These are phyloP conservation scores for Astyanax mexicanus DNA, from an alignment of 2,797 vertebrate species.

Conservation along the genomic window DNA sequence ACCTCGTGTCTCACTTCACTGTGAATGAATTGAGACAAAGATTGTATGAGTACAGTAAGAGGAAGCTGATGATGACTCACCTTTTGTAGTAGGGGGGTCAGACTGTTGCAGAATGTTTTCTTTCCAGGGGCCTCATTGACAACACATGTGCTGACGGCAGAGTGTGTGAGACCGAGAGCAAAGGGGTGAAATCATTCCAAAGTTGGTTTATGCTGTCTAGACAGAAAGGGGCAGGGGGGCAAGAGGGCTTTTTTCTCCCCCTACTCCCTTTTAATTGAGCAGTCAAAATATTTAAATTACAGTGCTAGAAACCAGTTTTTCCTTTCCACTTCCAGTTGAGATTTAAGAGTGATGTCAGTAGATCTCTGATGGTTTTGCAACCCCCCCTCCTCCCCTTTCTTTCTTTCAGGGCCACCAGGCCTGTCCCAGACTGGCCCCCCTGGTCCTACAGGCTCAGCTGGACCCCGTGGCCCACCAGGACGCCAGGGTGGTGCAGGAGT, in stretches of 20 bases:
- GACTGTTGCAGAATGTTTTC: slow-evolving; percentile 74
- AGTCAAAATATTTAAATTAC: slow-evolving; percentile 76
- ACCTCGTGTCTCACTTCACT: slow-evolving; percentile 57
- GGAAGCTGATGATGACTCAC: slow-evolving; percentile 73
- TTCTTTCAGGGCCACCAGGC: slow-evolving; percentile 88
- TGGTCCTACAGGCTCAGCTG: slow-evolving; percentile 89
- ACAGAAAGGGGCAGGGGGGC: slow-evolving; percentile 69
- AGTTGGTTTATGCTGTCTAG: slow-evolving; percentile 77
- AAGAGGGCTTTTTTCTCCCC: slow-evolving; percentile 50
- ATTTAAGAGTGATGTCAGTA: slow-evolving; percentile 69
- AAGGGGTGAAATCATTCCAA: slow-evolving; percentile 75
- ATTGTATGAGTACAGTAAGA: slow-evolving; percentile 58
- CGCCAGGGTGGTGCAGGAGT: slow-evolving; percentile 91
- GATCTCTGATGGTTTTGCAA: slow-evolving; percentile 42
- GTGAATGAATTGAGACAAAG: slow-evolving; percentile 74
- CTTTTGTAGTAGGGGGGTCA: slow-evolving; percentile 63
- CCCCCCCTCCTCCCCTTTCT: slow-evolving; percentile 25
- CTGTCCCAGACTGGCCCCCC: slow-evolving; percentile 92
- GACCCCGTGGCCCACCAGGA: slow-evolving; percentile 91
- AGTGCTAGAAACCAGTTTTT: slow-evolving; percentile 62
- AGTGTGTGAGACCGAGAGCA: slow-evolving; percentile 56
- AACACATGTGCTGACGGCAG: slow-evolving; percentile 80
- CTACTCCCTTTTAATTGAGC: slow-evolving; percentile 74
- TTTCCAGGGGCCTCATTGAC: slow-evolving; percentile 81
- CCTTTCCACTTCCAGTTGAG: slow-evolving; percentile 61